These are phyloP conservation scores for Xerus rutilus DNA, from an alignment of 2,797 vertebrate genomes.

Conservation along the genomic window DNA sequence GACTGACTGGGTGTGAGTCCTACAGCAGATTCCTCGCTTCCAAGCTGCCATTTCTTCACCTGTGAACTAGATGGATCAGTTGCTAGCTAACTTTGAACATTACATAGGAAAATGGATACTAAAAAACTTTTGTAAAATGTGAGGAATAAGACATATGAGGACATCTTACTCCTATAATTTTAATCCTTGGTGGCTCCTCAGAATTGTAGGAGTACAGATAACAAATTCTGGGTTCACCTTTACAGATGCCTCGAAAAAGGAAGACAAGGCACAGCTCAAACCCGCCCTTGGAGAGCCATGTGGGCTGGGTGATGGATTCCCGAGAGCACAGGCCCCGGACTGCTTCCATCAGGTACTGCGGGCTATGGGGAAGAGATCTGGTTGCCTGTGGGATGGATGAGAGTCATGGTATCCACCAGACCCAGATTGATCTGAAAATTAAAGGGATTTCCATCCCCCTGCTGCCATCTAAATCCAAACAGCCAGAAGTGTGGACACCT, in stretches of 20 bases:
- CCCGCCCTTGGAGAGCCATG: constrained; percentile 98
- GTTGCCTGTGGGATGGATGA: not conserved
- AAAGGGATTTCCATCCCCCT: not conserved
- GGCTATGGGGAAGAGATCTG: accelerated
- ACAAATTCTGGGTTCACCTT: constrained; percentile 66
- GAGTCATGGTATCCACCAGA: not conserved
- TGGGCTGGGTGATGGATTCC: constrained; percentile 99
- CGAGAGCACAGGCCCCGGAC: constrained; percentile 97
- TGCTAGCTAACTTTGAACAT: not conserved
- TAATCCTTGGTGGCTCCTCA: not conserved
- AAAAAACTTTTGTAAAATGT: not conserved
- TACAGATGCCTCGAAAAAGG: constrained; percentile 97
- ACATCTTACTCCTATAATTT: not conserved
- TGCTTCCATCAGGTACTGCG: constrained; percentile 95
- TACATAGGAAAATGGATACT: not conserved
- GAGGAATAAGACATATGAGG: not conserved
- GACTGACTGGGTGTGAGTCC: not conserved
- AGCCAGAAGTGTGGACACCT: not conserved
- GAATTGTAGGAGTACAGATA: not conserved
- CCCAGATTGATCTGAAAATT: not conserved
- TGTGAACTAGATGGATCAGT: not conserved
- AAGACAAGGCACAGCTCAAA: constrained; percentile 99
- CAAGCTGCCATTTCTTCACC: not conserved
- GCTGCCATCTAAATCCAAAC: not conserved
- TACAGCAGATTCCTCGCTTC: not conserved